Conservation (phyloP, 2,797 vertebrate species). For the Sitta carolinensis region DNA sequence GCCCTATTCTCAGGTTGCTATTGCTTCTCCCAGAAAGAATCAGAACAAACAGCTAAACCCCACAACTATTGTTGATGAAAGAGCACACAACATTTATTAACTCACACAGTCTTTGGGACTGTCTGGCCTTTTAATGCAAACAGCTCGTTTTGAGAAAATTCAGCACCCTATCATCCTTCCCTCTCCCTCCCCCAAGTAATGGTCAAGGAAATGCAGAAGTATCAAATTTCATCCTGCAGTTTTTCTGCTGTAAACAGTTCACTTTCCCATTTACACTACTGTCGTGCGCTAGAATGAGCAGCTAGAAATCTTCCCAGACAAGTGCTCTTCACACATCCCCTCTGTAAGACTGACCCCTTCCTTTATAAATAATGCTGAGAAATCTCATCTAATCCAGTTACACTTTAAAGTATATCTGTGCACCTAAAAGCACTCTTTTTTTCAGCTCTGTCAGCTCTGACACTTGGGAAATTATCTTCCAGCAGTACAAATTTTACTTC, state of each 20-base stretch:
- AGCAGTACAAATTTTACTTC: neutral
- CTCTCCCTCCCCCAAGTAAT: rapidly evolving
- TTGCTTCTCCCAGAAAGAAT: neutral
- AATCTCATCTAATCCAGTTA: neutral
- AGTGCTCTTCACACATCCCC: neutral
- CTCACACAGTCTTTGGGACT: neutral
- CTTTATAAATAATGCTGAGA: neutral
- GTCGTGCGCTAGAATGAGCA: neutral
- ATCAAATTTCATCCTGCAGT: neutral
- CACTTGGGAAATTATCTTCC: neutral
- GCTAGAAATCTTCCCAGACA: neutral
- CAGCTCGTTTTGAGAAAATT: neutral
- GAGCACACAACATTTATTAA: neutral
- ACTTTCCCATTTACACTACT: neutral
- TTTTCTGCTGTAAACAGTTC: neutral
- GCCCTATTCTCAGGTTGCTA: rapidly evolving
- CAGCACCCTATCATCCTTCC: neutral
- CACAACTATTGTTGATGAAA: neutral
- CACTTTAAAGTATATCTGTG: neutral
- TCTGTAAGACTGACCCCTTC: neutral
- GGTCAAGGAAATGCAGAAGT: neutral
- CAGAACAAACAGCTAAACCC: neutral
- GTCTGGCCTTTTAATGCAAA: neutral
- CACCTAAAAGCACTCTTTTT: neutral
- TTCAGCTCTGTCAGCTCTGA: neutral